Conservation (phyloP, 1,140 invertebrate species). For the Brachionus asplanchnoidis region DNA sequence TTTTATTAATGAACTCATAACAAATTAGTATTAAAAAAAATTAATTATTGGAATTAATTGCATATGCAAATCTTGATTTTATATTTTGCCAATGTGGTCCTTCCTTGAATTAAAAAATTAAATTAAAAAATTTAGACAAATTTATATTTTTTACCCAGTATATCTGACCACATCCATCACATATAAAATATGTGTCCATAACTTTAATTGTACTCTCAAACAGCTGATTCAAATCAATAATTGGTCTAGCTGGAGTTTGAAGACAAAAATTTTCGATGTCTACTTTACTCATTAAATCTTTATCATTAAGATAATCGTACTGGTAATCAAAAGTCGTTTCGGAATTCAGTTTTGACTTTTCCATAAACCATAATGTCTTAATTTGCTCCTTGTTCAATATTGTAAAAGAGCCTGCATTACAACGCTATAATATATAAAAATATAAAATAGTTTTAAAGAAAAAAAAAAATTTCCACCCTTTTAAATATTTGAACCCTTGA, state of each 20-base stretch:
- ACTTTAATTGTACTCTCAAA: background rate
- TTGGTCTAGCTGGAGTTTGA: background rate
- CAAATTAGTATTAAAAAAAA: background rate
- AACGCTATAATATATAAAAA: background rate
- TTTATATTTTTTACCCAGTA: slow-evolving; percentile 12
- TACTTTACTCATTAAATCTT: background rate
- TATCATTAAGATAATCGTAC: background rate
- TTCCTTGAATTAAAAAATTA: background rate
- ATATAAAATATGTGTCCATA: slow-evolving; percentile 17
- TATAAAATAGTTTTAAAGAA: background rate
- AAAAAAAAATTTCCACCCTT: too few species aligned
- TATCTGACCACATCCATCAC: slow-evolving; percentile 11
- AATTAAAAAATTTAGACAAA: background rate
- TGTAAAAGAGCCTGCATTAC: slow-evolving; percentile 25
- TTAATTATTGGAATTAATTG: background rate
- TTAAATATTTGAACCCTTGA: too few species aligned
- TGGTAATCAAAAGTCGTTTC: background rate
- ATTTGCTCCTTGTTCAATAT: slow-evolving; percentile 16
- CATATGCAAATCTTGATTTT: background rate
- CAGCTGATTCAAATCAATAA: background rate
- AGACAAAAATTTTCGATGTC: background rate
- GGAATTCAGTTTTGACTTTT: background rate
- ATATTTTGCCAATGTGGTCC: slow-evolving; percentile 31
- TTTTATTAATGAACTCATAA: background rate
- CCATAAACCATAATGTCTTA: background rate